Base-by-base conservation (phyloP, 2,888 invertebrate genomes). In the Cerceris rybyensis region DNA sequence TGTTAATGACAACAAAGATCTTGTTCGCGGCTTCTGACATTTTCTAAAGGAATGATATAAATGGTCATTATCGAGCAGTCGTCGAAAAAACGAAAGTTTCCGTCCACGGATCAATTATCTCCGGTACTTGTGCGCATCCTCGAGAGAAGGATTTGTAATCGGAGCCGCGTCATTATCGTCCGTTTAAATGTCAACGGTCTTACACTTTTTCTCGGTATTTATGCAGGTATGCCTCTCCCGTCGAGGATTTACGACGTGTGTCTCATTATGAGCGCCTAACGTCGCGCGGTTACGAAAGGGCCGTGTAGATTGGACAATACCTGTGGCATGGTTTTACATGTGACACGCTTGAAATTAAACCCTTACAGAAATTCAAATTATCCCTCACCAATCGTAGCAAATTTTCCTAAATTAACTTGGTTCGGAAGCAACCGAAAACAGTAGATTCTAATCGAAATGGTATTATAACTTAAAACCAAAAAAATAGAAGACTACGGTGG, bases 151-250 rank as follows among this genome's bases (percentile, higher is more conserved):
- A 84, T 87, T 77, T 71, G 84, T 86, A 88, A 88, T 87, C 80
- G 74, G 67, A 74, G 66, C 82, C 78, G 81, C 75, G 81, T 87
- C 83, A 89, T 89, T 88, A 89, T 88, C 84, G 80, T 80, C 55
- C 75, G 82, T 80, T 85, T 89, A 89, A 89, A 89, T 89, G 89
- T 86, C 89, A 89, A 86, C 86, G 85, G 83, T 89, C 84, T 88
- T 84, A 74, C 63, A 66, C 61, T 67, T 81, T 81, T 81, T 83
- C 71, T 50, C 73, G 77, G 70, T 81, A 82, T 82, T 85, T 86
- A 86, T 84, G 82, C 86, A 82, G 74, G 78, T 72, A 86, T 83
- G 76, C 75, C 73, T 82, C 67, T 70, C 82, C 49, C 71, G 57
- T 81, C 74, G 74, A 82, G 80, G 75, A 85, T 87, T 87, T 87